Evolutionary conservation across 1,140 invertebrate genomes (phyloP), one percentile per base, ranked within the genome.

Genomic region (Heliconius congener): DNA sequence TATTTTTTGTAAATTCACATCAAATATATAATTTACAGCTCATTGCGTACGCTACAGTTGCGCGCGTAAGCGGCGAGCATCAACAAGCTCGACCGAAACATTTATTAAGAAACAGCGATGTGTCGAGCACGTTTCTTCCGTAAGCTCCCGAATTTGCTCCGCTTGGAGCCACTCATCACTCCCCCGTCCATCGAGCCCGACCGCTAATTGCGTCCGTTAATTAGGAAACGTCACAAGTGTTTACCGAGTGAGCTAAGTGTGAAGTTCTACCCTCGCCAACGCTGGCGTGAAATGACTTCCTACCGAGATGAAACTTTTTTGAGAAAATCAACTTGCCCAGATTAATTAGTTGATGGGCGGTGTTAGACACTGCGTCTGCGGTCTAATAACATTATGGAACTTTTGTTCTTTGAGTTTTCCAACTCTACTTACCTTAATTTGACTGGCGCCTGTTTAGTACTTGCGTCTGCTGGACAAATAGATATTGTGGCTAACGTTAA

Each of bases 171-270:
- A 92, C 90, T 93, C 90, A 91, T 90, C 89, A 91, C 90, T 87
- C 85, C 81, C 78, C 83, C 77, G 81, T 79, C 79, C 85, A 80
- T 80, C 90, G 86, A 87, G 86, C 88, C 83, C 85, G 85, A 90
- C 93, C 93, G 88, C 93, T 94, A 94, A 94, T 94, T 94, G 92
- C 92, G 93, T 93, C 89, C 90, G 92, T 93, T 94, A 94, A 94
- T 94, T 94, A 94, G 88, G 91, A 92, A 91, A 93, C 93, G 93
- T 93, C 93, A 93, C 93, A 91, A 94, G 93, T 94, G 92, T 94
- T 94, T 94, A 94, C 91, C 85, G 86, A 92, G 89, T 88, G 88
- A 89, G 89, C 91, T 93, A 93, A 93, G 93, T 94, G 93, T 94
- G 93, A 94, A 94, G 93, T 94, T 93, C 87, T 85, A 83, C 84